Evolutionary conservation across 1,140 invertebrate species (phyloP), one percentile per base, ranked within the genome.

Genomic region (Macrobrachium nipponense): DNA sequence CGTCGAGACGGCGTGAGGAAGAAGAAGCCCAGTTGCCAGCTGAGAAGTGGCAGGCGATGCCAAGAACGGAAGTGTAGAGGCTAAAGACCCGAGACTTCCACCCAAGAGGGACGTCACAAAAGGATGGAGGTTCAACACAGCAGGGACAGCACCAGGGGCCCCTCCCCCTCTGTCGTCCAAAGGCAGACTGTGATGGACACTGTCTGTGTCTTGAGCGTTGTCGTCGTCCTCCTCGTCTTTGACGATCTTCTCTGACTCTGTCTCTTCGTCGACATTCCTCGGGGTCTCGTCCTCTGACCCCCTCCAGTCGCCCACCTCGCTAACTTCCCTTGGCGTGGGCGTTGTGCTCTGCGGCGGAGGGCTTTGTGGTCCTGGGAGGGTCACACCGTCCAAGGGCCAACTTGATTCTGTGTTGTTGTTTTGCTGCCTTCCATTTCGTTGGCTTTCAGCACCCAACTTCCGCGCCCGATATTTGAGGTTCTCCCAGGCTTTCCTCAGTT

Each of bases 401-500:
- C 77, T 81, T 5, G 76, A 75, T 23, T 78, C 76, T 36, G 36
- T 27, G 60, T 36, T 51, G 44, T 60, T 80, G 59, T 86, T 86
- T 58, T 86, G 83, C 36, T 79, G 76, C 43, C 77, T 79, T n/a
- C 76, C 77, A 20, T 64, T 62, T 5, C 83, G 64, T 68, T 86
- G 83, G 14, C 51, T 73, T 70, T 88, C 82, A 10, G 75, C 78
- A n/a, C 87, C 87, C 78, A 88, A 75, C 64, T 88, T 88, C 18
- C 87, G 81, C 59, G 87, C 87, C 23, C 87, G 81, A 51, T 88
- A 88, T 61, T 88, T 88, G 15, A 88, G 77, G 51, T 88, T 88
- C 82, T 88, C 87, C 87, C 87, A 88, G 8, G 87, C 87, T 68
- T 88, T 88, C n/a, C 87, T 43, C 20, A 88, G 77, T 62, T 88